These are phyloP conservation scores for Nasonia giraulti DNA, from an alignment of 1,140 invertebrate species.

Conservation along the genomic window DNA sequence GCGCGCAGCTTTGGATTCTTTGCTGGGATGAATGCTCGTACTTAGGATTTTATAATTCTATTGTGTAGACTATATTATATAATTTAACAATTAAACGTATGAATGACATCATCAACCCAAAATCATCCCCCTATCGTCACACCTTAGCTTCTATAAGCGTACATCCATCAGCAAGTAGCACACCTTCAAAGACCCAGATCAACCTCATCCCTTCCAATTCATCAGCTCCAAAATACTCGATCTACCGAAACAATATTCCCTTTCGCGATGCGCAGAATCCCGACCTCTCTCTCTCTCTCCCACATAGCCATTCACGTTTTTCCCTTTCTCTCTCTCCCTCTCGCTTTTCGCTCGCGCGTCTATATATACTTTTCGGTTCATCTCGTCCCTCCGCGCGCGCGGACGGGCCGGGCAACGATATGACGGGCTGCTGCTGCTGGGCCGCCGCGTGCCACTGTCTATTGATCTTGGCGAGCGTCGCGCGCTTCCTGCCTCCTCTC, in stretches of 20 bases:
- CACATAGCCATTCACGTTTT: not conserved
- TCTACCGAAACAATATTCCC: constrained; percentile 4
- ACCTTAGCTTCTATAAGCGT: not conserved
- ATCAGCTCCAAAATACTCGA: not conserved
- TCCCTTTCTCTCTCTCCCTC: not conserved
- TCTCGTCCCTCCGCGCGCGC: constrained; percentile 23
- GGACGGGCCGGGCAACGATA: constrained; percentile 56
- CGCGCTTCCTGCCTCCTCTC: constrained; percentile 49
- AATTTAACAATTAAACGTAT: too few relatives aligned
- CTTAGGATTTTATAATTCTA: too few relatives aligned
- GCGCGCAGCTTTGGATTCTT: not conserved
- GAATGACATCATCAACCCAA: too few relatives aligned
- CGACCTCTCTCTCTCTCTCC: not conserved
- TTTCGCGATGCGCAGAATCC: not conserved
- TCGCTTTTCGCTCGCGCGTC: not conserved
- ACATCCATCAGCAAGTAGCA: not conserved
- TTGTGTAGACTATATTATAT: too few relatives aligned
- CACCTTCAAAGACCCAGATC: not conserved
- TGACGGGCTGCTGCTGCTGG: constrained; percentile 57
- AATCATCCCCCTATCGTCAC: too few relatives aligned
- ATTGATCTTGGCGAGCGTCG: constrained; percentile 69
- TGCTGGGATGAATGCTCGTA: not conserved
- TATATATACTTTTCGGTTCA: constrained; percentile 1
- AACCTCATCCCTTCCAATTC: not conserved
- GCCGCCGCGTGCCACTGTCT: constrained; percentile 54